Percentiles rank a stretch among this genome's conserved stretches.
These are phyloP conservation scores for Fratercula arctica DNA, from an alignment of 2,797 vertebrate species.

Conservation along the genomic window DNA sequence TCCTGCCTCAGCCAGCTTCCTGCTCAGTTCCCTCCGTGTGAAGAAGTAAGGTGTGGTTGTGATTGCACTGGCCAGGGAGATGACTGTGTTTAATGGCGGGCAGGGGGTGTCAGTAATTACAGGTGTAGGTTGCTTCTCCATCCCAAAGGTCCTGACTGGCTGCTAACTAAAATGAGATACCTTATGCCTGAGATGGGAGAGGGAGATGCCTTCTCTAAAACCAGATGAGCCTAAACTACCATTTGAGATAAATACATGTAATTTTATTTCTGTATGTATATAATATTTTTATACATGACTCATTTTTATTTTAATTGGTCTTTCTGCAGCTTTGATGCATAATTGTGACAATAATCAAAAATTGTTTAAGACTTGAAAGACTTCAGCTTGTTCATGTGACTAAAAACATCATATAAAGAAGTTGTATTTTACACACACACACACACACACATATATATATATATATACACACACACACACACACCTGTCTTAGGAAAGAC, in stretches of 20 bases:
- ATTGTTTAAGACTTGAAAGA: background rate
- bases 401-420: background rate
- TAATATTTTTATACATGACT: background rate
- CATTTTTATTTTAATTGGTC: background rate
- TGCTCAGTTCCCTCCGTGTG: background rate
- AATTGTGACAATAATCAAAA: background rate
- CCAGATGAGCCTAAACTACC: background rate
- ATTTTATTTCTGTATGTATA: background rate
- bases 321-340: background rate
- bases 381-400: background rate
- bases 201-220: background rate
- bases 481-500: background rate
- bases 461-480: no score
- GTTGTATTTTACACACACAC: background rate
- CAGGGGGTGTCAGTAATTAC: background rate
- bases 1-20: background rate
- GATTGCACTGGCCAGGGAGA: background rate
- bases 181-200: background rate
- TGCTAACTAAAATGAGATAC: background rate
- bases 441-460: no score
- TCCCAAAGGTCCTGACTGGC: background rate
- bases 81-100: background rate
- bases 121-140: background rate
- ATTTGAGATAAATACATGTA: background rate
- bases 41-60: background rate